Base-by-base conservation (phyloP, 2,888 invertebrate genomes). In the Aphidius colemani region DNA sequence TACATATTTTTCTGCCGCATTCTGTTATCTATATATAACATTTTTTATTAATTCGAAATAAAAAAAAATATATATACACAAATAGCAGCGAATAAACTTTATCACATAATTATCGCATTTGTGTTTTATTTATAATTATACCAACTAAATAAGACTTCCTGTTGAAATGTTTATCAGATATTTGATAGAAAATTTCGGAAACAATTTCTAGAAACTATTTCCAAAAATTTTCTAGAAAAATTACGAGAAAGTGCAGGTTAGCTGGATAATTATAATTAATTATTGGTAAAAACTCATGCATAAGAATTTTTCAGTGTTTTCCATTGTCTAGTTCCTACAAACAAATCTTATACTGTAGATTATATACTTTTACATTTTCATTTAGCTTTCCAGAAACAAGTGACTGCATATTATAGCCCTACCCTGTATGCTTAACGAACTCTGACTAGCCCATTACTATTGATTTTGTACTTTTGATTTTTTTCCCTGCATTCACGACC, bases 391-490 rank as follows among this genome's bases (percentile, higher is more conserved):
- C 46, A 56, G 45, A 30, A 46, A 46, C 13, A 13, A 53, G 41
- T 30, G 55, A 49, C 30, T 9, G n/a, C n/a, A 55, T 30, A 18
- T 39, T 46, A 39, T 55, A 30, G 40, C 13, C 11, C 48, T n/a
- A 48, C 43, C 53, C 10, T n/a, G 48, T 18, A 41, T 30, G 5
- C 45, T 63, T 63, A 63, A 63, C 62, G 57, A 63, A 57, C 61
- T 30, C 5, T 55, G 51, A 58, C 51, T 51, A 39, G 51, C 56
- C 57, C 49, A 63, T 57, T 57, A 63, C 45, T n/a, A 63, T 63
- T 57, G 62, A 63, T 63, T 63, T 63, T 63, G n/a, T 55, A 55
- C 56, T 56, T 55, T 49, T 43, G 44, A 61, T 49, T 55, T 56
- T 18, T 55, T 46, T 18, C 43, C 49, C 56, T 49, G 45, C 50